Evolutionary conservation across 1,140 invertebrate genomes (phyloP).

Genomic region (Pantala flavescens): DNA sequence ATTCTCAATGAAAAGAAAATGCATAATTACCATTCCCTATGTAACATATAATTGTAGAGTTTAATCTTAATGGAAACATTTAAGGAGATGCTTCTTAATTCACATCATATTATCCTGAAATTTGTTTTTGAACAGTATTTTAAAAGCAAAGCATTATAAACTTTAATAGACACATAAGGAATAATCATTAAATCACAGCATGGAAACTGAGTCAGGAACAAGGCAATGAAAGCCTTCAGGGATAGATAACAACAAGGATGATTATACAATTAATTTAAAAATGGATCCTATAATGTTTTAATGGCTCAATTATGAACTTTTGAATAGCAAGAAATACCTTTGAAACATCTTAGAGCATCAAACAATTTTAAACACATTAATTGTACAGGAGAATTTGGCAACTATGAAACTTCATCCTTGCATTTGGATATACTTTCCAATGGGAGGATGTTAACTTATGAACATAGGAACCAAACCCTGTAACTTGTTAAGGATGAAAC

Average conservation of each 20-base stretch:
- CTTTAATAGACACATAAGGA: not conserved
- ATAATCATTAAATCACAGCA: not conserved
- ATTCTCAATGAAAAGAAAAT: not conserved
- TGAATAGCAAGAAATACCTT: too few species aligned
- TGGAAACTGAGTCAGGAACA: not conserved
- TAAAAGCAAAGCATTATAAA: not conserved
- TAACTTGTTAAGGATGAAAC: not conserved
- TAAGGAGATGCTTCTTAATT: not conserved
- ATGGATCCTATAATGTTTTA: not conserved
- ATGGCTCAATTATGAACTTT: not conserved
- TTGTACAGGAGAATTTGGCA: too few species aligned
- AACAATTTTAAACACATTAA: too few species aligned
- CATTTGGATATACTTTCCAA: too few species aligned
- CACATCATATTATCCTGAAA: not conserved
- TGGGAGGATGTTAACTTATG: not conserved
- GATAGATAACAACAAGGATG: not conserved
- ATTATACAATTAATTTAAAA: not conserved
- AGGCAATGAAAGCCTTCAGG: not conserved
- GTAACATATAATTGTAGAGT: not conserved
- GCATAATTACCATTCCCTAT: not conserved
- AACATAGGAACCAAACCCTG: slow-evolving; percentile 12
- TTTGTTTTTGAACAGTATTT: not conserved
- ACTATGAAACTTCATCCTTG: too few species aligned
- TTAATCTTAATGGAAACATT: not conserved
- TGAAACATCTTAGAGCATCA: too few species aligned